phyloP scores from a whole-genome alignment of 2,888 invertebrate genomes.

The Eristalinus aeneus region DNA sequence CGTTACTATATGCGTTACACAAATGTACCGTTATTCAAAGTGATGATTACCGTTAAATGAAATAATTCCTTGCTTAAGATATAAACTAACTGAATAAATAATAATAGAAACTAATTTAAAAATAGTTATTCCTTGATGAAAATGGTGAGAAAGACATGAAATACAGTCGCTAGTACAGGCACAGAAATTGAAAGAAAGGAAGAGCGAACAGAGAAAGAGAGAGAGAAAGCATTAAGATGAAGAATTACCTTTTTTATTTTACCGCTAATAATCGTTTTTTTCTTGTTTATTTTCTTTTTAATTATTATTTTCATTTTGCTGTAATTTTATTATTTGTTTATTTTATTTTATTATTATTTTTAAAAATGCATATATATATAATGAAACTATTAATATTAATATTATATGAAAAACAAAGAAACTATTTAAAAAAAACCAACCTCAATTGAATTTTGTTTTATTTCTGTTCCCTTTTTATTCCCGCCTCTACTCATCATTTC shows the following conservation, averaged over 20 bases:
- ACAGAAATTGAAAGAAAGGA: neutral
- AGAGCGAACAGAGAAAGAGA: conserved; percentile 5
- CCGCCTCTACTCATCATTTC: neutral
- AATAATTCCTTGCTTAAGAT: conserved; percentile 24
- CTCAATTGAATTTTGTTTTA: conserved; percentile 59
- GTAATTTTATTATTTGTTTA: conserved; percentile 69
- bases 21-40: conserved; percentile 45
- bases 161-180: conserved; percentile 46
- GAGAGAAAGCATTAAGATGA: conserved; percentile 12
- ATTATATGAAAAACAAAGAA: conserved; percentile 71
- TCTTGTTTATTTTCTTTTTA: conserved; percentile 25
- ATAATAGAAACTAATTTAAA: conserved; percentile 39
- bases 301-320: conserved; percentile 47
- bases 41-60: conserved; percentile 45
- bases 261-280: conserved; percentile 58
- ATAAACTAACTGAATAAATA: conserved; percentile 30
- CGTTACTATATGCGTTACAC: conserved; percentile 38
- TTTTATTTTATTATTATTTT: conserved; percentile 56
- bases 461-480: conserved; percentile 19
- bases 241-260: conserved; percentile 46
- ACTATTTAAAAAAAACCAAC: conserved; percentile 61
- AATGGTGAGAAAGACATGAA: neutral
- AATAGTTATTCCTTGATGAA: conserved; percentile 45
- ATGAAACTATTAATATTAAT: conserved; percentile 67
- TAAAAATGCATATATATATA: conserved; percentile 66